Evolutionary conservation across 1,140 invertebrate genomes (phyloP).

Genomic region (Kradibia gibbosae): DNA sequence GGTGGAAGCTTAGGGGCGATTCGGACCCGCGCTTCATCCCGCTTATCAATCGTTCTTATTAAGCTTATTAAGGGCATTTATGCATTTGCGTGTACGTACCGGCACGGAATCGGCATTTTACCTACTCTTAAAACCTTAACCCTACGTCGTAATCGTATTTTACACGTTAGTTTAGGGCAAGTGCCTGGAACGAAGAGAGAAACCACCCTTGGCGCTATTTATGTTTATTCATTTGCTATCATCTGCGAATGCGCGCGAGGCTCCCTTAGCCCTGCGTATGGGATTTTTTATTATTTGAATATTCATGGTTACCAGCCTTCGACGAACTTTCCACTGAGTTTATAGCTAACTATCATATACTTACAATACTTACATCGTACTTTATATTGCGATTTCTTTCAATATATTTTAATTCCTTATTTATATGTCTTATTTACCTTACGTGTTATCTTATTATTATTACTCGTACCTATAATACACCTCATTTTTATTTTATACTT

Average conservation of each 20-base stretch:
- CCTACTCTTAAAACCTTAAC: neutral
- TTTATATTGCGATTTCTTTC: conserved; percentile 20
- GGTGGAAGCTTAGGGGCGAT: too few relatives aligned
- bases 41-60: neutral
- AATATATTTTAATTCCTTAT: neutral
- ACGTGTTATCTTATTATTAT: neutral
- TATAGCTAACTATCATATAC: too few relatives aligned
- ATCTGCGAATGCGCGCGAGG: neutral
- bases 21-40: too few relatives aligned
- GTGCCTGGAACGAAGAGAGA: neutral
- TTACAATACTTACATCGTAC: conserved; percentile 44
- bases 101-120: conserved; percentile 1
- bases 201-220: neutral
- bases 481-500: neutral
- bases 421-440: neutral
- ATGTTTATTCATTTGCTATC: neutral
- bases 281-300: conserved; percentile 21
- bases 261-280: neutral
- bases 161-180: neutral
- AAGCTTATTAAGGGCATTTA: too few relatives aligned
- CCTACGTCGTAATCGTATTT: neutral
- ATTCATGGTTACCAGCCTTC: neutral
- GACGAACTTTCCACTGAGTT: too few relatives aligned
- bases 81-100: neutral
- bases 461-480: neutral